A percentile compares a stretch with the other conserved stretches of the same genome.
Evolutionary conservation across 2,797 vertebrate genomes (phyloP).

Genomic region (Chloroceryle inda): DNA sequence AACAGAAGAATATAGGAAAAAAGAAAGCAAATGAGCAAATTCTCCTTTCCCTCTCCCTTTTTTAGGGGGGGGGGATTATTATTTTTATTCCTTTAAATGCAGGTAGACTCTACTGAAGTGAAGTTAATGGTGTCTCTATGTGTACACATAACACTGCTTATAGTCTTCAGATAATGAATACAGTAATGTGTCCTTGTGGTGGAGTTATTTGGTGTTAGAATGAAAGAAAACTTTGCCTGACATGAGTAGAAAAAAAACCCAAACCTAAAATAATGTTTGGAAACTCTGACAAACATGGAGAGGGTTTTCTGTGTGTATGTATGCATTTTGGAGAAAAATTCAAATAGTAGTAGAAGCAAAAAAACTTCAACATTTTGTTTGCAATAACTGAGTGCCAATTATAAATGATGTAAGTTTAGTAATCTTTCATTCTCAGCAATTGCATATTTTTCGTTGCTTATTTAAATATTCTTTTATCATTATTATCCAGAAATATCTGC

Average conservation of each 20-base stretch:
- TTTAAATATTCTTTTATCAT: neutral
- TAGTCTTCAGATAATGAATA: neutral
- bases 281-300: neutral
- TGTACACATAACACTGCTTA: neutral
- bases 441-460: neutral
- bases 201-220: neutral
- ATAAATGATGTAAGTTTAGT: neutral
- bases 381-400: neutral
- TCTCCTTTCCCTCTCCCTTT: neutral
- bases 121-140: neutral
- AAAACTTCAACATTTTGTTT: neutral
- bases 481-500: neutral
- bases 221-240: neutral
- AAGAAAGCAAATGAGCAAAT: neutral
- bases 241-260: neutral
- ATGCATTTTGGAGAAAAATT: neutral
- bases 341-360: neutral
- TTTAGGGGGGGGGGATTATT: neutral
- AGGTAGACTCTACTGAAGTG: neutral
- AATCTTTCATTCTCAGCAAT: accelerated
- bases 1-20: neutral
- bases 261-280: neutral
- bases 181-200: accelerated
- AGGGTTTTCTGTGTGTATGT: neutral
- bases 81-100: neutral